Evolutionary conservation across 2,888 invertebrate genomes (phyloP), one percentile per base, ranked within the genome.

Genomic region (Nycteola revayana): DNA sequence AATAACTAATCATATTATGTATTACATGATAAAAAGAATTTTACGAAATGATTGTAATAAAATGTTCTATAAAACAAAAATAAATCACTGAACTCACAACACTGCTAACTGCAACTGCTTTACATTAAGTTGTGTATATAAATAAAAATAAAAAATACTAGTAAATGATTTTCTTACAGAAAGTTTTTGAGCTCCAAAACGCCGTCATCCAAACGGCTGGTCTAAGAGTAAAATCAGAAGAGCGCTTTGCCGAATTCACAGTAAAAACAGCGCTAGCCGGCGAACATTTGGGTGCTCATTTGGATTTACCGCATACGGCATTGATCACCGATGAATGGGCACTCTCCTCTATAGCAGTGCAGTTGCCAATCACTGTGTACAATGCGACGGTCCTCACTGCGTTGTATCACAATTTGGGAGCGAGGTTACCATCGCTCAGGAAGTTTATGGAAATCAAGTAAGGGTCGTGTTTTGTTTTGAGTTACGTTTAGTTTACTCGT

Each of bases 341-440:
- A 1, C 45, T 83, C 7, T 50, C 72, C 0, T 86, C 86, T 2
- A 76, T 68, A 9, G 81, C 78, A 0, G 78, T 85, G 4, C 86
- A 88, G 32, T 47, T 87, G n/a, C 39, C 66, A 1, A 69, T 68
- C 0, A 66, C 67, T 23, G 66, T 56, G n/a, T 73, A 69, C 1
- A 83, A 82, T 20, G 70, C 71, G 2, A 72, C 84, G 0, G 71
- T 86, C 1, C 86, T 91, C 6, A 89, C 91, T 9, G 87, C 92
- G 4, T 85, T 91, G 47, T 94, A 93, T 66, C 91, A 90, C 54
- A 92, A 93, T 56, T 72, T 94, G 36, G 90, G 91, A 4, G 79
- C 89, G 2, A 91, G 92, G 53, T 75, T 93, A 41, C 93, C 93
- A 0, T 89, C 89, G 0, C 74, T 93, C 34, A 90, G 91, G 30